Evolutionary conservation across 2,113 vertebrate genomes (phyloP).

Genomic region (Lanius ludovicianus): DNA sequence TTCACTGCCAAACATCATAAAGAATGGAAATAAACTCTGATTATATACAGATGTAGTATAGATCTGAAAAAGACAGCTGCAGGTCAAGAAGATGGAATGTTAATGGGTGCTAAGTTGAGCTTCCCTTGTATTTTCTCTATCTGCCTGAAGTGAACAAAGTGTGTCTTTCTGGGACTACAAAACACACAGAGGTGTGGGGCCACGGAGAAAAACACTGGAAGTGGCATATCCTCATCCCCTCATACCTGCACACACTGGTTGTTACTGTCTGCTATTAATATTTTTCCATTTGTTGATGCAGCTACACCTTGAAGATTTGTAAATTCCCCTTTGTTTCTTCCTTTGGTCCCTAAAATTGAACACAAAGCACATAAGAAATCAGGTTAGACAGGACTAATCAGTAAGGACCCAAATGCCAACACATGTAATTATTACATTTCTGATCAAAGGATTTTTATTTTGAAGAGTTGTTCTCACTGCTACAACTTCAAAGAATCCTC

Average conservation of each 20-base stretch:
- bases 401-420: neutral
- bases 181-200: neutral
- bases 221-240: constrained; percentile 64
- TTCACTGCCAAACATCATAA: neutral
- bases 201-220: neutral
- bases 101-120: neutral
- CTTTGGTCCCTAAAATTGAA: constrained; percentile 88
- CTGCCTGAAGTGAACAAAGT: neutral
- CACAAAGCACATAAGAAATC: constrained; percentile 16
- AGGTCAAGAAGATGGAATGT: neutral
- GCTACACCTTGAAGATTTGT: constrained; percentile 98
- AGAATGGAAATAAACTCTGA: neutral
- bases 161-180: neutral
- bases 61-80: neutral
- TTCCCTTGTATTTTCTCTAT: neutral
- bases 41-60: neutral
- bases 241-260: constrained; percentile 98
- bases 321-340: constrained; percentile 98
- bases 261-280: constrained; percentile 98
- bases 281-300: constrained; percentile 87
- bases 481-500: neutral
- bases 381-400: constrained; percentile 4
- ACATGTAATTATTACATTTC: neutral
- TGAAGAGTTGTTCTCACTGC: neutral
- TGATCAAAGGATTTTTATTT: neutral